phyloP scores from a whole-genome alignment of 2,888 invertebrate genomes.

The Pseudolycoriella hygida region DNA sequence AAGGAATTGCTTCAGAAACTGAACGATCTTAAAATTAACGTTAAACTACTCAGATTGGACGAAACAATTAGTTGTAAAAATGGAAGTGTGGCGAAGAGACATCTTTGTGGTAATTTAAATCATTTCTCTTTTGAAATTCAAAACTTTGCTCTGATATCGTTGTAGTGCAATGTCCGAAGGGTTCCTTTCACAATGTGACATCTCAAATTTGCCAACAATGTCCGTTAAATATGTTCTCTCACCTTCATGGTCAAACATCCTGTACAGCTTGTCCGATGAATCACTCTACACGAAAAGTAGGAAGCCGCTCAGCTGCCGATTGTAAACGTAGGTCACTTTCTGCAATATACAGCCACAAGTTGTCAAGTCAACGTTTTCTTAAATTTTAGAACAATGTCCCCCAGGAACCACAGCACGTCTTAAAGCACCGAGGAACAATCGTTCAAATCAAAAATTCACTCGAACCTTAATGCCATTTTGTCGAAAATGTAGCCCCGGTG shows the following conservation, averaged over 20 bases:
- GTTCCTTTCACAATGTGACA: slow-evolving; percentile 40
- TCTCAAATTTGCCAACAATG: slow-evolving; percentile 38
- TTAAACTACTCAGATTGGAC: slow-evolving; percentile 14
- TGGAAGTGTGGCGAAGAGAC: slow-evolving; percentile 35
- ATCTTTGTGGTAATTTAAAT: slow-evolving; percentile 34
- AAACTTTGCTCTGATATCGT: slow-evolving; percentile 10
- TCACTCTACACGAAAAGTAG: slow-evolving; percentile 35
- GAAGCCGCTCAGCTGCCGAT: slow-evolving; percentile 28
- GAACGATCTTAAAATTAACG: slow-evolving; percentile 13
- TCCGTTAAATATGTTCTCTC: slow-evolving; percentile 39
- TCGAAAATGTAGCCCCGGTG: slow-evolving; percentile 36
- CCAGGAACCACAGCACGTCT: slow-evolving; percentile 33
- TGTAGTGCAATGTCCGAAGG: slow-evolving; percentile 43
- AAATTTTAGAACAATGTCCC: slow-evolving; percentile 32
- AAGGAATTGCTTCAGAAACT: slow-evolving; percentile 12
- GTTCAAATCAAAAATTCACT: slow-evolving; percentile 17
- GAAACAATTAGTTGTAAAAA: slow-evolving; percentile 27
- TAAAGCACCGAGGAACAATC: slow-evolving; percentile 17
- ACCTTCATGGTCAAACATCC: slow-evolving; percentile 31
- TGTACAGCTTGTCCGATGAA: slow-evolving; percentile 39
- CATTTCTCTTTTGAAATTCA: no score
- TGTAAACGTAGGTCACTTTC: slow-evolving; percentile 33
- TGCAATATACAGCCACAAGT: no score
- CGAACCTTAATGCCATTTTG: slow-evolving; percentile 37
- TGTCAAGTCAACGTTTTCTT: no score